Base-by-base conservation (phyloP, 1,140 invertebrate species). In the Belonocnema kinseyi region DNA sequence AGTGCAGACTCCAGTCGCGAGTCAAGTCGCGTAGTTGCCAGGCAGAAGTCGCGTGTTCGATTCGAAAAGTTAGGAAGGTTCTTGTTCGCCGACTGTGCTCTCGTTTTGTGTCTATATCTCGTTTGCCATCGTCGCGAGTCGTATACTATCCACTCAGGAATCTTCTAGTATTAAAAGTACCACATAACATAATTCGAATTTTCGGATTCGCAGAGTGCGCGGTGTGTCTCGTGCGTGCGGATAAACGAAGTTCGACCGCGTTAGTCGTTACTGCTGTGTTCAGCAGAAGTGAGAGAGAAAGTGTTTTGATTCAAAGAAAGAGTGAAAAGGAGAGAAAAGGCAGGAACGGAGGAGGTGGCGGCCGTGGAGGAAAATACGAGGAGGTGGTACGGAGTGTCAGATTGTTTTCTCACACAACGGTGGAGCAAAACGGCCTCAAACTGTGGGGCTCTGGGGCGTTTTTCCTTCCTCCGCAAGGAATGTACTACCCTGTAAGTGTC, bases 401-500 rank as follows among this genome's bases (percentile, higher is more conserved):
- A 84, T 88, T 83, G 74, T 87, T 90, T 86, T 87, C 80, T 90
- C 84, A 78, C 80, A 84, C 88, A 88, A 90, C 89, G 78, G 89
- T 91, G 88, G 89, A 91, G 90, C 89, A 93, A 94, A 95, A 94
- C 95, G 94, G 95, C 94, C 94, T 95, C 96, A 97, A 97, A 94
- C 96, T 97, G 96, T 97, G 96, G 96, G 96, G 96, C 93, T 95
- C 96, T 93, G 96, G 96, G 93, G 95, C 96, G 92, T 97, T 96
- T 93, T 96, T 97, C 93, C 95, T 97, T 94, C 95, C 96, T 94
- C 95, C 95, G 92, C 96, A 97, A 94, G 96, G 96, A 94, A 96
- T 97, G 94, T 97, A 97, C 93, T 97, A 97, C 94, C 96, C 95
- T 94, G 96, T 97, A 94, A 97, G 96, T 95, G 12, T 33, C 50